These are phyloP conservation scores for Sebastes minor DNA, from an alignment of 2,797 vertebrate species.

Conservation along the genomic window DNA sequence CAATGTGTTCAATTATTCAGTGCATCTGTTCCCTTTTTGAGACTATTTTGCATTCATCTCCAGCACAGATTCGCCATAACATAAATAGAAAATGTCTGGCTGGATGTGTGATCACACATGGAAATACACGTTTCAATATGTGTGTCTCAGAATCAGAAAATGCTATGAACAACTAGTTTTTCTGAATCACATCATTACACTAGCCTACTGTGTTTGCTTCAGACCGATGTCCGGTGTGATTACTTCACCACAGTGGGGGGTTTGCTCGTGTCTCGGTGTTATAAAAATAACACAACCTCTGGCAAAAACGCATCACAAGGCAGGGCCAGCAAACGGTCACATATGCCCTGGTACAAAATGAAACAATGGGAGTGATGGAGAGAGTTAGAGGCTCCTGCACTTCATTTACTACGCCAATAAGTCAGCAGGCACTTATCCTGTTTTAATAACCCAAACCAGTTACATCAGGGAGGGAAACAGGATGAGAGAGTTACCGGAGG, in stretches of 20 bases:
- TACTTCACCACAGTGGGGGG: conserved; percentile 39
- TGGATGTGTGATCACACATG: background rate
- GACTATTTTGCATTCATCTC: background rate
- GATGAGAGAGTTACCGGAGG: conserved; percentile 6
- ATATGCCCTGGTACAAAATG: conserved; percentile 14
- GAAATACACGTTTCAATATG: background rate
- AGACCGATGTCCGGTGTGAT: conserved; percentile 32
- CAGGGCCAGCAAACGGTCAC: conserved; percentile 9
- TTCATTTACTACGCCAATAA: conserved; percentile 27
- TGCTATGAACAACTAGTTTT: background rate
- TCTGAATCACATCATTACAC: conserved; percentile 1
- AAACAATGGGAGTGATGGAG: conserved; percentile 47
- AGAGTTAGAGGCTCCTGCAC: conserved; percentile 20
- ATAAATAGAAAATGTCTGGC: background rate
- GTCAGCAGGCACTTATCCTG: conserved; percentile 24
- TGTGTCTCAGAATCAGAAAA: background rate
- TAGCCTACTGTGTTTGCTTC: conserved; percentile 5
- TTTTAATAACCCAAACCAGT: conserved; percentile 38
- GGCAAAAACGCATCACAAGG: conserved; percentile 35
- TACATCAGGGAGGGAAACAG: background rate
- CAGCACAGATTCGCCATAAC: background rate
- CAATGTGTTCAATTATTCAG: conserved; percentile 50
- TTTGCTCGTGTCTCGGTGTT: conserved; percentile 42
- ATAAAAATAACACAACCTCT: conserved; percentile 61
- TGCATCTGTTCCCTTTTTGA: conserved; percentile 11